phyloP scores from a whole-genome alignment of 2,888 invertebrate species.

The Lasius fuliginosus region DNA sequence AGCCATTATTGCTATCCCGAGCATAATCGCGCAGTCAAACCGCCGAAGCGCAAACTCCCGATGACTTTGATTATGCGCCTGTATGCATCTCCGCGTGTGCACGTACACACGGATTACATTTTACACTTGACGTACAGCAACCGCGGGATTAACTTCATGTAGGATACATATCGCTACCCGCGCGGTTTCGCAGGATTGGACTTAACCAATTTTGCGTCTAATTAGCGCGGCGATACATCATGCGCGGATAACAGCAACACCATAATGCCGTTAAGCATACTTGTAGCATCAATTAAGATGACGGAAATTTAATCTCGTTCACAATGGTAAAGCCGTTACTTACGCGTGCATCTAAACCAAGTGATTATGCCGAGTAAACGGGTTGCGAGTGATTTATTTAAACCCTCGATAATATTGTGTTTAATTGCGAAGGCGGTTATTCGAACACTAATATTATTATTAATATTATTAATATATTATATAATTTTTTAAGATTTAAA shows the following conservation, averaged over 20 bases:
- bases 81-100: slow-evolving; percentile 17
- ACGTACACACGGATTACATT: slow-evolving; percentile 61
- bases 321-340: slow-evolving; percentile 40
- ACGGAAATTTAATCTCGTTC: slow-evolving; percentile 60
- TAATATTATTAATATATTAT: too few species aligned
- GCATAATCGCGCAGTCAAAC: slow-evolving; percentile 66
- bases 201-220: slow-evolving; percentile 76
- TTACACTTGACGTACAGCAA: slow-evolving; percentile 62
- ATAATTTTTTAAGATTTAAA: background rate
- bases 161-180: slow-evolving; percentile 58
- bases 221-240: slow-evolving; percentile 69
- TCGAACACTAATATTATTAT: background rate
- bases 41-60: slow-evolving; percentile 68
- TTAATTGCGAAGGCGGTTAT: background rate
- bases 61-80: slow-evolving; percentile 60
- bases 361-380: slow-evolving; percentile 23
- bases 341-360: slow-evolving; percentile 3
- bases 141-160: slow-evolving; percentile 71
- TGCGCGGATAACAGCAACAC: slow-evolving; percentile 66
- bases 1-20: slow-evolving; percentile 61
- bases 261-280: slow-evolving; percentile 66
- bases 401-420: background rate
- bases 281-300: slow-evolving; percentile 57
- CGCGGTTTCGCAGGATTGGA: slow-evolving; percentile 66
- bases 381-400: background rate